Base-by-base conservation (phyloP, 2,113 vertebrate genomes). In the Gavialis gangeticus region DNA sequence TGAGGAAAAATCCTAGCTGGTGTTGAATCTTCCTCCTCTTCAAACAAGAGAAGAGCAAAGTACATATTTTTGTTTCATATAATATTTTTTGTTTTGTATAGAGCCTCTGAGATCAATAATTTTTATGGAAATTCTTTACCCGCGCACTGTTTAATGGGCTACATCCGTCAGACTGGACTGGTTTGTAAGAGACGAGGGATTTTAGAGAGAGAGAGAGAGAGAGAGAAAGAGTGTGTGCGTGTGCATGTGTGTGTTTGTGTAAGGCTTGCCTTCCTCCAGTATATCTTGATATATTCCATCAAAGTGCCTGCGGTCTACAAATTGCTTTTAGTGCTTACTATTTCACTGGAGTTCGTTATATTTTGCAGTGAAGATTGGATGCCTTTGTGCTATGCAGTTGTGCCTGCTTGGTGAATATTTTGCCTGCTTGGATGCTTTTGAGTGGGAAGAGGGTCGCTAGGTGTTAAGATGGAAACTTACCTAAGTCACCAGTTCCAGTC, bases 351-450 rank as follows among this genome's bases (percentile, higher is more conserved):
- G 6, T 57, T 91, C 78, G 15, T 89, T 62, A 28, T 22, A 46
- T 18, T 55, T 63, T 12, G 7, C 56, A 27, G 13, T 37, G 21
- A 89, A 19, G 14, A 12, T 19, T 13, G 6, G 79, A 10, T 84
- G 62, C 27, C 30, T 24, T 10, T 17, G 4, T 27, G 24, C 4
- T 0, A 0, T 28, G 56, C 54, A 78, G 16, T 1, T 0, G 0
- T 46, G 17, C 19, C 55, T 1, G 0, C 76, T 60, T 28, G 4
- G 15, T 56, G n/a, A 34, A 5, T 12, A 46, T 22, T 46, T 82
- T 60, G 11, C 56, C 18, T 91, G 79, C 12, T 71, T 34, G 4
- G 55, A 34, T 79, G 78, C 18, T 54, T 81, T 58, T 59, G 22
- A 55, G 17, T 1, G 18, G 58, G 58, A 73, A 14, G 30, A 55